Conservation (phyloP, 2,113 vertebrate species). For the Nibea albiflora region DNA sequence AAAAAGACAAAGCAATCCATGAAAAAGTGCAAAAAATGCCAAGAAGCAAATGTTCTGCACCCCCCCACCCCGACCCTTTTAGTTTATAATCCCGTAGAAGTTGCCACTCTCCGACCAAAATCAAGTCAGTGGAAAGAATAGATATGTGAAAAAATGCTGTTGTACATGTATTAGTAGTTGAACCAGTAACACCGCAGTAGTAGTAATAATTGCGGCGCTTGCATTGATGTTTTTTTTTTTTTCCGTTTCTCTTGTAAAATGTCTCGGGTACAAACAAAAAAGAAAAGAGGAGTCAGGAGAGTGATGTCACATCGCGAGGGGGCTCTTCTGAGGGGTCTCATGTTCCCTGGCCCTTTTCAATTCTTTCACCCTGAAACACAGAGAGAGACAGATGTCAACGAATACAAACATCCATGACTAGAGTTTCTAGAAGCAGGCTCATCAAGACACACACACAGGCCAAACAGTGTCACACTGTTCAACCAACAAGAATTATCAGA, state of each 20-base stretch:
- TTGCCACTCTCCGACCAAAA: conserved; percentile 77
- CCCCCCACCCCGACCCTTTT: conserved; percentile 54
- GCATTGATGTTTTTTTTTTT: conserved; percentile 80
- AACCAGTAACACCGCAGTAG: conserved; percentile 74
- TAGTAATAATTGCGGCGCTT: conserved; percentile 88
- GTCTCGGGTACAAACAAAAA: conserved; percentile 97
- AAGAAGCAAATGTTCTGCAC: conserved; percentile 83
- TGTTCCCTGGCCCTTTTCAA: conserved; percentile 99
- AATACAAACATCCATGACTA: conserved; percentile 15
- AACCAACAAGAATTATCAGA: conserved; percentile 21
- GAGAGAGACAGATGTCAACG: conserved; percentile 42
- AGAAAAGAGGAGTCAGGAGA: conserved; percentile 93
- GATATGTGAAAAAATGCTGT: conserved; percentile 80
- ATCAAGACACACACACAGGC: conserved; percentile 10
- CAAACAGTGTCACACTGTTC: conserved; percentile 23
- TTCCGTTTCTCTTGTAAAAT: conserved; percentile 89
- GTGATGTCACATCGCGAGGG: conserved; percentile 98
- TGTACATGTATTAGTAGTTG: conserved; percentile 78
- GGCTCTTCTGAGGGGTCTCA: conserved; percentile 95
- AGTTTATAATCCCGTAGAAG: conserved; percentile 78
- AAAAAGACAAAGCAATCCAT: conserved; percentile 82
- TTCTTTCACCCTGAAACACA: conserved; percentile 98
- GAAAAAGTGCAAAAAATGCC: conserved; percentile 89
- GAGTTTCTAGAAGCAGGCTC: neutral
- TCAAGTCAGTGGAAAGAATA: conserved; percentile 82